Evolutionary conservation across 2,888 invertebrate genomes (phyloP), one percentile per base, ranked within the genome.

Genomic region (Lasioglossum villosulum): DNA sequence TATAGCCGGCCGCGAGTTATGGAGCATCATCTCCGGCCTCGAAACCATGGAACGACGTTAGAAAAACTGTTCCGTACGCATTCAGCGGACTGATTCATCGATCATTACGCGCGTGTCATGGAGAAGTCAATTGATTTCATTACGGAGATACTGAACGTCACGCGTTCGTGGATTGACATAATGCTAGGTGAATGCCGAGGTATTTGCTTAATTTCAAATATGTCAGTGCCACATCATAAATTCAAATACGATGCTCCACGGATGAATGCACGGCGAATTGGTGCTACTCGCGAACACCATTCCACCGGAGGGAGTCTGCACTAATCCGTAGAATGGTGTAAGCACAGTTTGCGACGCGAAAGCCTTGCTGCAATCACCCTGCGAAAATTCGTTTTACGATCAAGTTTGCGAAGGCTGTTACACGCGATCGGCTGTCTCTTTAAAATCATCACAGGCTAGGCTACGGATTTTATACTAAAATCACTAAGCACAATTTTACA

Each of bases 101-200:
- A 70, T 81, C 81, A 56, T 75, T 80, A 71, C 84, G 66, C 78
- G 75, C 68, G 34, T 63, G 79, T 70, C 72, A 52, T 23, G 66
- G 74, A 79, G 82, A 56, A 81, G 82, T 82, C 76, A 76, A 84
- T 84, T 77, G 84, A 86, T 79, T 85, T 82, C 79, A 77, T 86
- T 86, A 77, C 74, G 66, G 1, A 45, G 80, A 42, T 59, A 80
- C 68, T 37, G 37, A 66, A 63, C 52, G 77, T 76, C 45, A 42
- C 78, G 56, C 59, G 73, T 63, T 34, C 14, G 56, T 66, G 71
- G 45, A 63, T 63, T 30, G 66, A 66, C 63, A n/a, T 42, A 45
- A 16, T n/a, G 14, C 39, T 30, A 19, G 68, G 0, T 16, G 68
- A 75, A 84, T 71, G 75, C 42, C 52, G 27, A n/a, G 30, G 42